Base-by-base conservation (phyloP, 2,113 vertebrate genomes). In the Anguilla japonica region DNA sequence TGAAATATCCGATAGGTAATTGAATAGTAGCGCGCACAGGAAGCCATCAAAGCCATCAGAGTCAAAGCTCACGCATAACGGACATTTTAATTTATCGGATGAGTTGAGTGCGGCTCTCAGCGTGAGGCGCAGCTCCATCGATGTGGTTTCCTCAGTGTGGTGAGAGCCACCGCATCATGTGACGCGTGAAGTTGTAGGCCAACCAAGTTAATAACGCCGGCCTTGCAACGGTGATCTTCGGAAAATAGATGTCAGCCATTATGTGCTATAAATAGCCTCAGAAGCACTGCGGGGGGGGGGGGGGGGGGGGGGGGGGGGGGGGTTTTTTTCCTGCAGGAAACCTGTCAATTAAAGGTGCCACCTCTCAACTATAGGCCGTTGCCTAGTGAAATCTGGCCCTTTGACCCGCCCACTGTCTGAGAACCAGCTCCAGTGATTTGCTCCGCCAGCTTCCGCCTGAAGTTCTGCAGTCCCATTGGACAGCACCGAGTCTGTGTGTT, bases 261-360 rank as follows among this genome's bases (percentile, higher is more conserved):
- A 79, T 41, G 53, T 81, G 20, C 83, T 87, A 89, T 85, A 81
- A 87, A 87, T 87, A 85, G 53, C 56, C 15, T 50, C 71, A 67
- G 79, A 60, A 18, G 41, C 57, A 57, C 89, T 83, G 87, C 57
- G 83, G 71, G 84, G 84, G 63, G 78, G 34, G 1, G 34, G 1
- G 34, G n/a, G n/a, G n/a, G n/a, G n/a, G n/a, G n/a, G n/a, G n/a
- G n/a, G n/a, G n/a, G n/a, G n/a, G n/a, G n/a, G n/a, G n/a, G n/a
- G n/a, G n/a, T n/a, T n/a, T n/a, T n/a, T n/a, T n/a, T 85, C 60
- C 71, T 83, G 84, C 87, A 57, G 83, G 89, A 89, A 26, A 0
- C 63, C 80, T 86, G 39, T 67, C 87, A 88, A 90, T 91, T 90
- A 85, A 86, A 88, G 67, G 82, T 83, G 82, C 13, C 22, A 67